phyloP scores from a whole-genome alignment of 2,888 invertebrate genomes.

The Bursaphelenchus okinawaensis region DNA sequence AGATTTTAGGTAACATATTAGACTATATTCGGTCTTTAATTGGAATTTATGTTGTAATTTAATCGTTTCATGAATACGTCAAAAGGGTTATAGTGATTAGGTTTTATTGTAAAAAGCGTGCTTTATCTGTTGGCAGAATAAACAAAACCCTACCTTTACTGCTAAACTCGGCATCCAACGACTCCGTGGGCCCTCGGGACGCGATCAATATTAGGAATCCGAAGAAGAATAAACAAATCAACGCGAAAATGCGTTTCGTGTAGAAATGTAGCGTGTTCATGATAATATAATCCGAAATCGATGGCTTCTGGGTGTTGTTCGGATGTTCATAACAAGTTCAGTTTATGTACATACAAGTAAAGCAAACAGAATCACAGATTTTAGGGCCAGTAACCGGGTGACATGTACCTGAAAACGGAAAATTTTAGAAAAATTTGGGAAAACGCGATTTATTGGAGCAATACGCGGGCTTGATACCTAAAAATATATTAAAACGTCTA shows the following conservation, averaged over 20 bases:
- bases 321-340: background rate
- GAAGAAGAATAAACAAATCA: constrained; percentile 45
- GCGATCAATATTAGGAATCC: constrained; percentile 45
- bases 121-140: background rate
- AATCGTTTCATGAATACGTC: too few species aligned
- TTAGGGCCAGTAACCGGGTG: too few species aligned
- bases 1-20: background rate
- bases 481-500: too few species aligned
- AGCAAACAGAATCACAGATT: background rate
- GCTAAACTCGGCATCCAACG: background rate
- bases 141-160: background rate
- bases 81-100: too few species aligned
- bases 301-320: background rate
- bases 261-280: constrained; percentile 50
- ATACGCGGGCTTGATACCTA: too few species aligned
- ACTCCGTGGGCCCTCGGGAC: constrained; percentile 12
- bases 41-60: too few species aligned
- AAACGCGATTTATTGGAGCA: too few species aligned
- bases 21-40: too few species aligned
- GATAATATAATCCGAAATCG: constrained; percentile 1
- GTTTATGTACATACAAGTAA: background rate
- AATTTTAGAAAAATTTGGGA: background rate
- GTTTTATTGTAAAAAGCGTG: too few species aligned
- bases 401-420: background rate
- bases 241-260: constrained; percentile 44